Conservation (phyloP, 2,113 vertebrate genomes). For the Acanthochromis polyacanthus region DNA sequence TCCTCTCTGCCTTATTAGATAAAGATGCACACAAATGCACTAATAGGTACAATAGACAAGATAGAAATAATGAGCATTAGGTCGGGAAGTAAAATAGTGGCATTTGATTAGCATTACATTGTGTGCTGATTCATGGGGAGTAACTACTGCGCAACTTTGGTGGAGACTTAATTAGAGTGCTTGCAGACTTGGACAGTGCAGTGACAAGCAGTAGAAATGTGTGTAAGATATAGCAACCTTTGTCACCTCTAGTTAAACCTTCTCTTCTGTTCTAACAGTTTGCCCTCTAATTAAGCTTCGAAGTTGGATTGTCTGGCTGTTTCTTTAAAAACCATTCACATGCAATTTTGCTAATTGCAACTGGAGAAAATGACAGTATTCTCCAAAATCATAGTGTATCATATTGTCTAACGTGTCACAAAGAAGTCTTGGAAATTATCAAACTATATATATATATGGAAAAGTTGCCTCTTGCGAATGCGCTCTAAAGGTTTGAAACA, state of each 20-base stretch:
- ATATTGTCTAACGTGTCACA: slow-evolving; percentile 26
- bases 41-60: slow-evolving; percentile 46
- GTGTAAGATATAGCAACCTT: slow-evolving; percentile 78
- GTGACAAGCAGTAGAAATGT: slow-evolving; percentile 79
- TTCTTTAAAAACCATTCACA: slow-evolving; percentile 54
- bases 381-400: slow-evolving; percentile 38
- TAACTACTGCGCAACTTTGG: slow-evolving; percentile 54
- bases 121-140: slow-evolving; percentile 79
- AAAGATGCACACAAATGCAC: slow-evolving; percentile 41
- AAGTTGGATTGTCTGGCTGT: slow-evolving; percentile 63
- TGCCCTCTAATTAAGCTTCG: slow-evolving; percentile 81
- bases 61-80: slow-evolving; percentile 69
- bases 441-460: neutral
- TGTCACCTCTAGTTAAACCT: slow-evolving; percentile 79
- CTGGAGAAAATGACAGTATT: slow-evolving; percentile 49
- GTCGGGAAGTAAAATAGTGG: slow-evolving; percentile 60
- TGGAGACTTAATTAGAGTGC: slow-evolving; percentile 81
- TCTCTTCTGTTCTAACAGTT: slow-evolving; percentile 70
- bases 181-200: slow-evolving; percentile 79
- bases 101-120: slow-evolving; percentile 74
- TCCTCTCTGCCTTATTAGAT: slow-evolving; percentile 40
- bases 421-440: slow-evolving; percentile 7
- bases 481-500: neutral
- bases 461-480: neutral
- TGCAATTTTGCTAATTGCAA: slow-evolving; percentile 71